Evolutionary conservation across 2,797 vertebrate species (phyloP).

Genomic region (Prionace glauca): DNA sequence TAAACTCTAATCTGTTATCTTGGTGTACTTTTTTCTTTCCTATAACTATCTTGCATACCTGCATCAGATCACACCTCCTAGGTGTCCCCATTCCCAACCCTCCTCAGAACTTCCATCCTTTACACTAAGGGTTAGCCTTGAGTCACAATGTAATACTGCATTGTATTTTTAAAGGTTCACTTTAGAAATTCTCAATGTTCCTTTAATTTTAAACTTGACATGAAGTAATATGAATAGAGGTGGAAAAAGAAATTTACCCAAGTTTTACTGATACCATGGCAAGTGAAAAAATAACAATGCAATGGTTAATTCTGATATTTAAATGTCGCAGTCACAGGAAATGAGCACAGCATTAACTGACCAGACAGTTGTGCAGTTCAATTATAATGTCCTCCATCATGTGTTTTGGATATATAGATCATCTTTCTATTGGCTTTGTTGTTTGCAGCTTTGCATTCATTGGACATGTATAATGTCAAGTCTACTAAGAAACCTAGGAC

Average conservation of each 20-base stretch:
- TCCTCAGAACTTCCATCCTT: not conserved
- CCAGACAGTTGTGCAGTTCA: not conserved
- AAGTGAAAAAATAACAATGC: too few relatives aligned
- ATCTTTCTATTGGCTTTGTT: not conserved
- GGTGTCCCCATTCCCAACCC: not conserved
- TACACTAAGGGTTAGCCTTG: not conserved
- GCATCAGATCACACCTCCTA: not conserved
- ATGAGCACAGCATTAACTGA: not conserved
- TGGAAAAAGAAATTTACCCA: too few relatives aligned
- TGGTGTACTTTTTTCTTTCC: not conserved
- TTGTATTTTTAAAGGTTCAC: too few relatives aligned
- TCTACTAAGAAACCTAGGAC: not conserved
- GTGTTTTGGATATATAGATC: not conserved
- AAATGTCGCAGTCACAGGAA: not conserved
- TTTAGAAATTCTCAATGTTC: too few relatives aligned
- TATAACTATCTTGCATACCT: not conserved
- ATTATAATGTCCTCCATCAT: not conserved
- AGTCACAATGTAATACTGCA: too few relatives aligned
- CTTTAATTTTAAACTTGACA: too few relatives aligned
- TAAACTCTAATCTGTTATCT: not conserved
- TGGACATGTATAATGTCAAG: not conserved
- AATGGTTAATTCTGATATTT: not conserved
- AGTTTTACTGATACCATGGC: too few relatives aligned
- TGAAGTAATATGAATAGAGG: too few relatives aligned
- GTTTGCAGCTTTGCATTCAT: not conserved